Conservation (phyloP, 1,140 invertebrate species). For the Bombus confusus region DNA sequence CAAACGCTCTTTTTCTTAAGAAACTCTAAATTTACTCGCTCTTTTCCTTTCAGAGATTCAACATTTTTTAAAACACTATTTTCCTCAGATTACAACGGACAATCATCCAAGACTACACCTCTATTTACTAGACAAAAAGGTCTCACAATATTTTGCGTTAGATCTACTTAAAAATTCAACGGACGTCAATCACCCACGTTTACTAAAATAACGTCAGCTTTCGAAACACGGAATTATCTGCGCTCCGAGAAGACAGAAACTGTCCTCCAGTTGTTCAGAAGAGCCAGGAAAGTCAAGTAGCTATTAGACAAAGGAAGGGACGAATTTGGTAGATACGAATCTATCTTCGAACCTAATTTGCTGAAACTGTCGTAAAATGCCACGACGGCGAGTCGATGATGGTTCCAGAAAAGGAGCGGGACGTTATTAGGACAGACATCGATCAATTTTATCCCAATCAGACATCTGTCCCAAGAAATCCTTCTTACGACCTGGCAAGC, state of each 20-base stretch:
- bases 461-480: constrained; percentile 27
- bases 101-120: neutral
- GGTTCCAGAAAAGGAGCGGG: constrained; percentile 29
- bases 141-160: neutral
- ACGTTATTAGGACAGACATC: constrained; percentile 70
- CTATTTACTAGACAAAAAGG: neutral
- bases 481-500: neutral
- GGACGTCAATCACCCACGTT: neutral
- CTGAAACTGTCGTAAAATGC: constrained; percentile 50
- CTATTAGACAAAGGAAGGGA: constrained; percentile 57
- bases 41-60: neutral
- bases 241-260: neutral
- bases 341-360: constrained; percentile 34
- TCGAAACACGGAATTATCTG: constrained; percentile 24
- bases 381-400: neutral
- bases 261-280: neutral
- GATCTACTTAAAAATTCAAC: neutral
- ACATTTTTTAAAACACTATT: neutral
- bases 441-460: constrained; percentile 68
- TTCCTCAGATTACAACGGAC: too few species aligned
- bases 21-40: too few species aligned
- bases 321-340: constrained; percentile 54
- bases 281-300: constrained; percentile 15
- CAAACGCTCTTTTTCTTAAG: too few species aligned
- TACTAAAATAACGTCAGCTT: neutral